A percentile compares a stretch with the other conserved stretches of the same genome.
These are phyloP conservation scores for Quadriops clusia DNA, from an alignment of 2,888 invertebrate species.

Conservation along the genomic window DNA sequence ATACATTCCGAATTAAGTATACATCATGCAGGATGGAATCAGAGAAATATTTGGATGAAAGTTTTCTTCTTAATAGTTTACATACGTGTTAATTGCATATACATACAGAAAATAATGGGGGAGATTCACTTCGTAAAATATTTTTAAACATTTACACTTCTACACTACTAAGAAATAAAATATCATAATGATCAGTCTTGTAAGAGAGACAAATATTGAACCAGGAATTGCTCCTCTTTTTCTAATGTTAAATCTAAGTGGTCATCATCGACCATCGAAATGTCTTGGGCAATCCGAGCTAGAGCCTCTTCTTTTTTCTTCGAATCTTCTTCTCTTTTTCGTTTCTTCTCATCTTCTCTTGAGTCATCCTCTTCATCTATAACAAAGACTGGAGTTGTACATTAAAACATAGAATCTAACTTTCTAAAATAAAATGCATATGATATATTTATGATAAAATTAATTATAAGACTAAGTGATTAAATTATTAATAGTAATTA, in stretches of 20 bases:
- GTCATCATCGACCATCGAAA: conserved; percentile 51
- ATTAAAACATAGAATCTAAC: no score
- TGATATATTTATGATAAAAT: conserved; percentile 3
- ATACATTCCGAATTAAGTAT: not conserved
- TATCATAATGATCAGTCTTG: conserved; percentile 19
- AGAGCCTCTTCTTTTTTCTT: conserved; percentile 45
- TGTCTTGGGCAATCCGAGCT: conserved; percentile 46
- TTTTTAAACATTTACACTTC: conserved; percentile 4
- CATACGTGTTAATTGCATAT: not conserved
- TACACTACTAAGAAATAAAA: conserved; percentile 7
- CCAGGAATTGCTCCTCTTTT: conserved; percentile 57
- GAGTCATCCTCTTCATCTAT: conserved; percentile 5
- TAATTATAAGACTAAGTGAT: conserved; percentile 1
- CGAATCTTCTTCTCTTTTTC: conserved; percentile 17
- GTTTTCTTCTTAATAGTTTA: no score
- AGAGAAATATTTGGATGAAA: no score
- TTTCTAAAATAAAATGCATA: conserved; percentile 4
- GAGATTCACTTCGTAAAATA: no score
- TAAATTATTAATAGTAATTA: not conserved
- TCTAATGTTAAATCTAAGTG: conserved; percentile 58
- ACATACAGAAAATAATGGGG: conserved; percentile 8
- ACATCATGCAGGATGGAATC: no score
- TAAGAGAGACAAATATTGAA: conserved; percentile 52
- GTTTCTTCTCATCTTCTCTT: conserved; percentile 7
- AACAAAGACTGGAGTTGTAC: not conserved